A percentile compares a stretch with the other conserved stretches of the same genome.
Evolutionary conservation across 2,797 vertebrate genomes (phyloP).

Genomic region (Linurgus olivaceus): DNA sequence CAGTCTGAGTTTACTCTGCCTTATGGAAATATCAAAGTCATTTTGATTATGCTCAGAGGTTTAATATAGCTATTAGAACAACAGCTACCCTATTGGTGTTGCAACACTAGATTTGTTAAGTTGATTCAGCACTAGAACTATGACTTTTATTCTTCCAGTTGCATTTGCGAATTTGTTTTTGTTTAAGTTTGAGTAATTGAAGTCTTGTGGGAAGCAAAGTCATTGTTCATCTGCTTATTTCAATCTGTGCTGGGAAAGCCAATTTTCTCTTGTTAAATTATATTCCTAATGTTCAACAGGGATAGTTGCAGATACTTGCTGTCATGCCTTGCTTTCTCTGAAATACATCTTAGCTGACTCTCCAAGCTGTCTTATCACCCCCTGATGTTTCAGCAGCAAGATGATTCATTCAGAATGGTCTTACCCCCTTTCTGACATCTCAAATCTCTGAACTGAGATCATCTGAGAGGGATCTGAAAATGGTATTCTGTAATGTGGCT

Average conservation of each 20-base stretch:
- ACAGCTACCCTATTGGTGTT: slow-evolving; percentile 26
- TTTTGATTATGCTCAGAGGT: slow-evolving; percentile 53
- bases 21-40: slow-evolving; percentile 61
- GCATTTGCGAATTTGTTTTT: slow-evolving; percentile 39
- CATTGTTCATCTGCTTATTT: slow-evolving; percentile 69
- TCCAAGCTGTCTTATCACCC: slow-evolving; percentile 19
- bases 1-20: slow-evolving; percentile 54
- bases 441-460: not conserved
- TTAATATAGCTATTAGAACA: slow-evolving; percentile 65
- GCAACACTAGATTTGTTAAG: slow-evolving; percentile 34
- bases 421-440: slow-evolving; percentile 10
- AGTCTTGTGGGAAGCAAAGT: slow-evolving; percentile 65
- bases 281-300: slow-evolving; percentile 61
- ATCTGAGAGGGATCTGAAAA: not conserved
- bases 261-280: slow-evolving; percentile 67
- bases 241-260: slow-evolving; percentile 60
- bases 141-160: slow-evolving; percentile 51
- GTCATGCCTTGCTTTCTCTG: slow-evolving; percentile 52
- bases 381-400: slow-evolving; percentile 3
- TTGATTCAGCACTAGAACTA: slow-evolving; percentile 55
- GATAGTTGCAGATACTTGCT: slow-evolving; percentile 51
- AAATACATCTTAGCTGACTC: slow-evolving; percentile 29
- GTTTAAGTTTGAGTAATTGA: slow-evolving; percentile 65
- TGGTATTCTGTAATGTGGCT: not conserved
- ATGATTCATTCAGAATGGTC: not conserved